Base-by-base conservation (phyloP, 1,140 invertebrate species). In the Euura saliciscinereae region DNA sequence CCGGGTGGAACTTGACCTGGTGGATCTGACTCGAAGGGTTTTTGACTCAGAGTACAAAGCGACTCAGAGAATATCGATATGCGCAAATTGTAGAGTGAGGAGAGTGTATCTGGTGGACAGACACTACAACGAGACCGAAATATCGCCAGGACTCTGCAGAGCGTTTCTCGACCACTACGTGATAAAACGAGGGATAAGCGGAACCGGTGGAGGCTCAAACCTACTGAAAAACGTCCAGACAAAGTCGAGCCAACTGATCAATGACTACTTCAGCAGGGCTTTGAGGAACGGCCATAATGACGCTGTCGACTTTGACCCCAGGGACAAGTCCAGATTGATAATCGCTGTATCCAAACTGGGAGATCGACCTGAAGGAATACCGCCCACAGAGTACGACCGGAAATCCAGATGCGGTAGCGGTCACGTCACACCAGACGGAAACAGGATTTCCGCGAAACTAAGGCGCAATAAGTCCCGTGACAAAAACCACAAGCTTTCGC, bases 151-250 rank as follows among this genome's bases (percentile, higher is more conserved):
- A 43, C 71, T 84, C 2, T 83, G 75, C 42, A 74, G 79, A 66
- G 76, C 76, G 4, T 85, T 85, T 68, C 74, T 85, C 6, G 76
- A 84, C 4, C 66, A 65, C 8, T 85, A 85, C 43, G 80, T 85
- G 82, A 44, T 75, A 1, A 85, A 85, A 45, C 84, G 83, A 82
- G 83, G 83, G 45, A 79, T 10, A 8, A 28, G 2, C 11, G 7
- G 43, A 67, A 28, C 43, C 43, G 3, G 13, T 28, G 59, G 59
- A 64, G 7, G 13, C 10, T 67, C 66, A 8, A 8, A 67, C 66
- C 79, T 80, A 28, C 10, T 80, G 3, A 74, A 71, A 8, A 75
- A 70, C 44, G 51, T 80, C 13, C 78, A 79, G 67, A 59, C 66
- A 0, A 80, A 79, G 69, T 75, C 69, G 0, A 72, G 77, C n/a